Evolutionary conservation across 2,113 vertebrate genomes (phyloP).

Genomic region (Collichthys lucidus): DNA sequence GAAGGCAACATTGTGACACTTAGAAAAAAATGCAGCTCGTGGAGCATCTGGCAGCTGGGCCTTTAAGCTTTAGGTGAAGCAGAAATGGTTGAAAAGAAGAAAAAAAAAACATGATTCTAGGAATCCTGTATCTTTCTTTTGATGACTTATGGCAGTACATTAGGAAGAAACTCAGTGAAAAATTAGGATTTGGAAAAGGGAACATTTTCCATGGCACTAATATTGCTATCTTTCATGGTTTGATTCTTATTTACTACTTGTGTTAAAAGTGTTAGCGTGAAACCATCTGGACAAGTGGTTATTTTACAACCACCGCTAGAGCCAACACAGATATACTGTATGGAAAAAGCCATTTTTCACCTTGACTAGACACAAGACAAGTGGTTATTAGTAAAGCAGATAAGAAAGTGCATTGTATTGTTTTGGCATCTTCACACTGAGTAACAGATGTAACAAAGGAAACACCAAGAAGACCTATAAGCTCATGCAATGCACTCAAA

Average conservation of each 20-base stretch:
- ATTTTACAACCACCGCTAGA: background rate
- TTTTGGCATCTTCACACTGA: conserved; percentile 10
- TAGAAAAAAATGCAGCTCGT: conserved; percentile 27
- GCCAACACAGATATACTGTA: background rate
- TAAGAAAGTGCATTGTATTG: background rate
- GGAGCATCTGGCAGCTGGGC: conserved; percentile 42
- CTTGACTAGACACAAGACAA: background rate
- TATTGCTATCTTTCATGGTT: conserved; percentile 15
- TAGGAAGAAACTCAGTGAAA: conserved; percentile 27
- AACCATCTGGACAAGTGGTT: conserved; percentile 7
- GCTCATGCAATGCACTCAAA: conserved; percentile 2
- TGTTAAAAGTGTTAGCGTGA: background rate
- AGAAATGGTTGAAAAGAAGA: conserved; percentile 29
- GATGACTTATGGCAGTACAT: conserved; percentile 35
- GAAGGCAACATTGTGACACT: conserved; percentile 65
- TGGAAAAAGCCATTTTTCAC: background rate
- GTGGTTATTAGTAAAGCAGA: background rate
- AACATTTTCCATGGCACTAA: background rate
- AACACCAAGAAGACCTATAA: conserved; percentile 7
- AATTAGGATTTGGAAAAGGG: background rate
- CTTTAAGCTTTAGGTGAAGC: conserved; percentile 23
- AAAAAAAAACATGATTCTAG: conserved; percentile 23
- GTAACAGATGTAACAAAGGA: conserved; percentile 9
- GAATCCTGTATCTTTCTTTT: conserved; percentile 27
- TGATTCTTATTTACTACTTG: conserved; percentile 20